Conservation (phyloP, 2,797 vertebrate species). For the Chrysocyon brachyurus region DNA sequence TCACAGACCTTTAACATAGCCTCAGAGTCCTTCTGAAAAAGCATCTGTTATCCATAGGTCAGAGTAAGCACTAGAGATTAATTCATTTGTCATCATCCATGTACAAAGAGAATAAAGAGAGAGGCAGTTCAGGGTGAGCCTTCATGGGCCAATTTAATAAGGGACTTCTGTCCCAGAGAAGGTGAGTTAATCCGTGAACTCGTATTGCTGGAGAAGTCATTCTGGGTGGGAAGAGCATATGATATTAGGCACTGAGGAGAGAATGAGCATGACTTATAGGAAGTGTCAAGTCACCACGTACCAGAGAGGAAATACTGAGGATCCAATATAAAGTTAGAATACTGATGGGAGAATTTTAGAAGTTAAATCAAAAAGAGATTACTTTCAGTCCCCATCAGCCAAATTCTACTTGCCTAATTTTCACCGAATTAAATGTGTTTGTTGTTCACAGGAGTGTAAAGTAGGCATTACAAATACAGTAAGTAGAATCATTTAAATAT, state of each 20-base stretch:
- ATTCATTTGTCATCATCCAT: background rate
- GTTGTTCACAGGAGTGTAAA: background rate
- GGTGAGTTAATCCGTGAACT: background rate
- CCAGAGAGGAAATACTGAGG: background rate
- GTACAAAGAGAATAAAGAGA: background rate
- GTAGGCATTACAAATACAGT: background rate
- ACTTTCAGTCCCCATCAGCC: background rate
- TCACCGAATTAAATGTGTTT: background rate
- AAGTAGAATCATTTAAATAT: background rate
- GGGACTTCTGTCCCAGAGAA: background rate
- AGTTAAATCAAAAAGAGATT: background rate
- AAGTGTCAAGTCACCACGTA: background rate
- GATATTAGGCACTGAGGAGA: background rate
- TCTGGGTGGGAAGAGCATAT: background rate
- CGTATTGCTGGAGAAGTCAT: background rate
- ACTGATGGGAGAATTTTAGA: background rate
- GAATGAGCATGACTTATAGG: background rate
- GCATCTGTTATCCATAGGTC: background rate
- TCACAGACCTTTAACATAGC: background rate
- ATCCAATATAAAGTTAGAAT: background rate
- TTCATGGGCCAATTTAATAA: background rate
- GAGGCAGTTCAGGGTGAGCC: background rate
- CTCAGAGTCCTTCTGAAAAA: background rate
- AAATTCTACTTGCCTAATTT: constrained; percentile 14
- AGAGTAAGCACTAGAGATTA: background rate